Conservation (phyloP, 2,113 vertebrate genomes). For the Siniperca chuatsi region DNA sequence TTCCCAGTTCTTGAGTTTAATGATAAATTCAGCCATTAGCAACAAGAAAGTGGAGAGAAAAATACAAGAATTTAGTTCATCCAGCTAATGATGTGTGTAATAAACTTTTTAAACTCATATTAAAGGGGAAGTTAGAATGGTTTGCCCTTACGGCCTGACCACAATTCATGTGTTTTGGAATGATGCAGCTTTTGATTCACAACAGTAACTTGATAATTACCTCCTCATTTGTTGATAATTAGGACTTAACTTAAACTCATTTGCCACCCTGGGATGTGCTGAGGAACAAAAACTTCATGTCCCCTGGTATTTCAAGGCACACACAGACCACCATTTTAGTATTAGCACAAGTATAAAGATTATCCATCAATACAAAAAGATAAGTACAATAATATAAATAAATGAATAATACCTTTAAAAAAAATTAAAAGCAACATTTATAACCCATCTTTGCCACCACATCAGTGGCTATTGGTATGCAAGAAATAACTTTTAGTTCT, state of each 20-base stretch:
- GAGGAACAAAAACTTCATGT: background rate
- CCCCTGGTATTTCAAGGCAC: background rate
- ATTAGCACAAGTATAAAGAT: background rate
- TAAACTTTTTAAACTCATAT: constrained; percentile 24
- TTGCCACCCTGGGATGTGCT: background rate
- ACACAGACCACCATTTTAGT: background rate
- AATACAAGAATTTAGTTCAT: constrained; percentile 1
- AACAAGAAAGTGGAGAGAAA: background rate
- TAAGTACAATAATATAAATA: background rate
- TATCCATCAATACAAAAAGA: background rate
- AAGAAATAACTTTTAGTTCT: background rate
- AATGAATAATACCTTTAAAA: background rate
- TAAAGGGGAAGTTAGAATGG: background rate
- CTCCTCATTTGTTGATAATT: background rate
- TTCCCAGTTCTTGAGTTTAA: background rate
- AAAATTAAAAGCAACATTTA: too few relatives aligned
- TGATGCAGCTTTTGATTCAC: background rate
- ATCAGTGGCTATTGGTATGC: too few relatives aligned
- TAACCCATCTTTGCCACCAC: background rate
- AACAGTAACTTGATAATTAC: background rate
- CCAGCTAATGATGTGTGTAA: constrained; percentile 40
- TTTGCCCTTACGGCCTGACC: background rate
- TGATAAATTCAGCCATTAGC: constrained; percentile 38
- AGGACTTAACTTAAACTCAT: background rate
- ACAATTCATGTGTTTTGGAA: background rate